A percentile compares a stretch with the other conserved stretches of the same genome.
phyloP scores from a whole-genome alignment of 2,888 invertebrate genomes.

The Perithous albicinctus region DNA sequence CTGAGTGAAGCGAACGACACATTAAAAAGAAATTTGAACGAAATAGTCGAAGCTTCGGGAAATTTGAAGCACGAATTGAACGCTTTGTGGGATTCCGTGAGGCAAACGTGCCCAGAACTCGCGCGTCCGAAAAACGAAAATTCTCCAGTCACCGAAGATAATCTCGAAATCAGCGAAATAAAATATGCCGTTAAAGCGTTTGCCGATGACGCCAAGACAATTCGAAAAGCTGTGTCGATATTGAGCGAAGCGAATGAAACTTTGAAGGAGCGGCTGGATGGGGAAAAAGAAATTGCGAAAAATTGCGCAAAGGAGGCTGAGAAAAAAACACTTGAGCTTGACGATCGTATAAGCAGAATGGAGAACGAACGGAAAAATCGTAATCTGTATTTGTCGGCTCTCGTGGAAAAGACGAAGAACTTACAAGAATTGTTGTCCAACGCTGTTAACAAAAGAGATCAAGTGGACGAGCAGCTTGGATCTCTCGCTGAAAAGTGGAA shows the following conservation, averaged over 20 bases:
- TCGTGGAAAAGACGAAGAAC: constrained; percentile 63
- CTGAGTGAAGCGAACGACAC: constrained; percentile 44
- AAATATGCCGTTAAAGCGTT: constrained; percentile 54
- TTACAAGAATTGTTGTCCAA: constrained; percentile 64
- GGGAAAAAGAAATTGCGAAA: constrained; percentile 62
- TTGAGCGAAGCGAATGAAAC: constrained; percentile 59
- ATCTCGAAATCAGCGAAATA: not conserved
- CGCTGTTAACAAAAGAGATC: constrained; percentile 60
- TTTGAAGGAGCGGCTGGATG: constrained; percentile 65
- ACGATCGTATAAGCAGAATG: constrained; percentile 61
- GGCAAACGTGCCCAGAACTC: constrained; percentile 48
- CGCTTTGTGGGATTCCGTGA: constrained; percentile 45
- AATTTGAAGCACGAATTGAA: constrained; percentile 65
- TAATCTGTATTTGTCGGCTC: constrained; percentile 35
- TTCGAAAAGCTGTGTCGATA: constrained; percentile 49
- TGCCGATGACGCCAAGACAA: constrained; percentile 57
- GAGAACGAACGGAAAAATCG: constrained; percentile 52
- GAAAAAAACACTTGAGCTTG: constrained; percentile 62
- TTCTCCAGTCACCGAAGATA: not conserved
- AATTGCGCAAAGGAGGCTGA: constrained; percentile 50
- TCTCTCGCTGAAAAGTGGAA: constrained; percentile 65
- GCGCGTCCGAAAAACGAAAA: constrained; percentile 27
- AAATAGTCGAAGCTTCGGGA: constrained; percentile 59
- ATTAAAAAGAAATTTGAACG: constrained; percentile 59
- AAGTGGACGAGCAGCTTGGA: constrained; percentile 64